Evolutionary conservation across 2,797 vertebrate species (phyloP).

Genomic region (Myoxocephalus aenaeus): DNA sequence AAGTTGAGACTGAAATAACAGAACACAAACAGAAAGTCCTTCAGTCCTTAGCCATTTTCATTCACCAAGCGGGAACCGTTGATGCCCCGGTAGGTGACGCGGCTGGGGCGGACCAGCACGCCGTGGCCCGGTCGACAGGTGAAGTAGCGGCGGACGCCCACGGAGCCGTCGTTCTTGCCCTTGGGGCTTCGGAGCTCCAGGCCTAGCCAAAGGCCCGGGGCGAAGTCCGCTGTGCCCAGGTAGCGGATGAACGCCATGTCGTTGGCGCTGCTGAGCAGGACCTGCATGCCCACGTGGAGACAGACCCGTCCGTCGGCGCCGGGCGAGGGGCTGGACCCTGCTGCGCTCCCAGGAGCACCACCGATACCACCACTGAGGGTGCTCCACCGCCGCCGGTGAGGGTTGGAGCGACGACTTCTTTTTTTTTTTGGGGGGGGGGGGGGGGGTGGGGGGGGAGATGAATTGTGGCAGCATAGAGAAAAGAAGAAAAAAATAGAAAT

Average conservation of each 20-base stretch:
- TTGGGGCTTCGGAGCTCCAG: constrained; percentile 92
- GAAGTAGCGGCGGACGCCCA: constrained; percentile 92
- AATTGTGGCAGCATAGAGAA: constrained; percentile 2
- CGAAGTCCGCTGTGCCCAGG: constrained; percentile 92
- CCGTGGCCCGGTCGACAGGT: constrained; percentile 89
- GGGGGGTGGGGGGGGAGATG: too few relatives aligned
- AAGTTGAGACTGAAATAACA: constrained; percentile 12
- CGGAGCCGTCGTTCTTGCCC: constrained; percentile 93
- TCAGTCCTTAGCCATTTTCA: constrained; percentile 79
- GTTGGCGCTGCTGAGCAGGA: constrained; percentile 93
- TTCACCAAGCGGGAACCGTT: constrained; percentile 91
- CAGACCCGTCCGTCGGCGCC: constrained; percentile 75
- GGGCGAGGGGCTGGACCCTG: constrained; percentile 44
- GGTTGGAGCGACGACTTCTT: constrained; percentile 83
- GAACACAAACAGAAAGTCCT: constrained; percentile 13
- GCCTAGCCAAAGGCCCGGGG: constrained; percentile 92
- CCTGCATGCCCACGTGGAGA: constrained; percentile 92
- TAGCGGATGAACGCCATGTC: constrained; percentile 95
- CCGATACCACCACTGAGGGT: constrained; percentile 67
- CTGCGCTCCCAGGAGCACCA: constrained; percentile 20
- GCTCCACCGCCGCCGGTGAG: constrained; percentile 90
- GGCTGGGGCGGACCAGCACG: constrained; percentile 92
- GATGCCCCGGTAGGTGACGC: constrained; percentile 94
- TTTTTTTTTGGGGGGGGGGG: too few relatives aligned
- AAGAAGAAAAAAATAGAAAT: constrained; percentile 13